A percentile compares a stretch with the other conserved stretches of the same genome.
Evolutionary conservation across 2,888 invertebrate species (phyloP).

Genomic region (Lasioglossum vierecki): DNA sequence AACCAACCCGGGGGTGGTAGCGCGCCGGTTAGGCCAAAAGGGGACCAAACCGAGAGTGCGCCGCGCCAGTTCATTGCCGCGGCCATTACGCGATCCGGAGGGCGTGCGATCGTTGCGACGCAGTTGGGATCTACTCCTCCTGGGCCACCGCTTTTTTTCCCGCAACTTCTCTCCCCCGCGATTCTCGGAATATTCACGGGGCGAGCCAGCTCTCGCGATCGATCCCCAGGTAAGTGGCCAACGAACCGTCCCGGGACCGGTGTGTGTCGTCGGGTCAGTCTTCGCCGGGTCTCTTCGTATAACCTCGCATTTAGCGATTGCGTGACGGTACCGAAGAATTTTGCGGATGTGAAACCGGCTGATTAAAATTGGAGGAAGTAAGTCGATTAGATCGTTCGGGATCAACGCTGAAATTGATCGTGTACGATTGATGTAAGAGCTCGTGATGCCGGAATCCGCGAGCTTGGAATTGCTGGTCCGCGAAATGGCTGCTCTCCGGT

Average conservation of each 20-base stretch:
- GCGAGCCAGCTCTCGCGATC: neutral
- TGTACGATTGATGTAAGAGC: too few relatives aligned
- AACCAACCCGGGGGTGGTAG: neutral
- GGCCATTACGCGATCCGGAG: conserved; percentile 57
- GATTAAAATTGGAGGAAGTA: neutral
- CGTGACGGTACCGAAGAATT: neutral
- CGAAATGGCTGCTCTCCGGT: conserved; percentile 63
- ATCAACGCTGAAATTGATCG: neutral
- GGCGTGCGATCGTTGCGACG: conserved; percentile 42
- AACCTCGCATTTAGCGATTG: too few relatives aligned
- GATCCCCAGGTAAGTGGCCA: conserved; percentile 22
- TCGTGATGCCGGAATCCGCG: conserved; percentile 7
- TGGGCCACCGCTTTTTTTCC: neutral
- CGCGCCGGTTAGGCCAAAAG: neutral
- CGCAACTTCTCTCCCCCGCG: neutral
- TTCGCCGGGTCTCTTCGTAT: conserved; percentile 30
- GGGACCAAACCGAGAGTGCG: conserved; percentile 26
- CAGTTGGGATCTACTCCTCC: conserved; percentile 21
- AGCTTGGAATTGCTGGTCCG: conserved; percentile 41
- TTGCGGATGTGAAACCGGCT: neutral
- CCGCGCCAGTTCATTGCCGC: conserved; percentile 46
- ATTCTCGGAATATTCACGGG: neutral
- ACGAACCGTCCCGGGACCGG: neutral
- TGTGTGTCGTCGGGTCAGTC: neutral
- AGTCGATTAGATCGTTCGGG: neutral